A percentile compares a stretch with the other conserved stretches of the same genome.
Evolutionary conservation across 1,140 invertebrate species (phyloP).

Genomic region (Sesamia nonagrioides): DNA sequence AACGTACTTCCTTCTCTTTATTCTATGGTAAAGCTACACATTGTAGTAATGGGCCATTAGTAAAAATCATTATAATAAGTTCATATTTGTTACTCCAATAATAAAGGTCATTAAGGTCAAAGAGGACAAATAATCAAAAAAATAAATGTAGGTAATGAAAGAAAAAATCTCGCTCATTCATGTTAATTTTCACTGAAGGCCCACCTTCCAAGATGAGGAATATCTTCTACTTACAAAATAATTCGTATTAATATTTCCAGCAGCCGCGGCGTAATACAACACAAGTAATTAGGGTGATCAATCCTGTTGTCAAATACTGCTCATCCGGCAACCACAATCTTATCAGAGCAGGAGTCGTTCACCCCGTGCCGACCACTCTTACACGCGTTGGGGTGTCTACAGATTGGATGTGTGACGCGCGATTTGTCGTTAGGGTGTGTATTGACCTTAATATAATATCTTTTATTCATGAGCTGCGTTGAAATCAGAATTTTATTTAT

Average conservation of each 20-base stretch:
- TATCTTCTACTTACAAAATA: conserved; percentile 6
- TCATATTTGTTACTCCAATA: too few relatives aligned
- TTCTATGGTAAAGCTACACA: too few relatives aligned
- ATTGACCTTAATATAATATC: too few relatives aligned
- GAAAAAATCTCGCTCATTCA: neutral
- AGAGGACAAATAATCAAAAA: too few relatives aligned
- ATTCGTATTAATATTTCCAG: conserved; percentile 21
- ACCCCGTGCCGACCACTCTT: conserved; percentile 32
- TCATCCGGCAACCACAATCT: conserved; percentile 49
- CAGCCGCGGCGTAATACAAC: neutral
- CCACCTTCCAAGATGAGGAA: neutral
- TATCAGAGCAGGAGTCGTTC: conserved; percentile 48
- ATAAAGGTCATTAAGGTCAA: too few relatives aligned
- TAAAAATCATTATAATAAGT: too few relatives aligned
- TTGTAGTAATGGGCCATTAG: too few relatives aligned
- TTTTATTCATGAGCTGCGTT: too few relatives aligned
- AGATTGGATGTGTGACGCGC: neutral
- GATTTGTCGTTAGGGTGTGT: too few relatives aligned
- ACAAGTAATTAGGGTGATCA: conserved; percentile 47
- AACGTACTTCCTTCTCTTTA: too few relatives aligned
- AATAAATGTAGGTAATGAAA: neutral
- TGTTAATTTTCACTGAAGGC: neutral
- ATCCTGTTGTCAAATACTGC: conserved; percentile 49
- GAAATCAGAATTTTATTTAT: too few relatives aligned
- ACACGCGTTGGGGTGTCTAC: neutral